A percentile compares a stretch with the other conserved stretches of the same genome.
Conservation (phyloP, 2,113 vertebrate species). For the Thermophis baileyi region DNA sequence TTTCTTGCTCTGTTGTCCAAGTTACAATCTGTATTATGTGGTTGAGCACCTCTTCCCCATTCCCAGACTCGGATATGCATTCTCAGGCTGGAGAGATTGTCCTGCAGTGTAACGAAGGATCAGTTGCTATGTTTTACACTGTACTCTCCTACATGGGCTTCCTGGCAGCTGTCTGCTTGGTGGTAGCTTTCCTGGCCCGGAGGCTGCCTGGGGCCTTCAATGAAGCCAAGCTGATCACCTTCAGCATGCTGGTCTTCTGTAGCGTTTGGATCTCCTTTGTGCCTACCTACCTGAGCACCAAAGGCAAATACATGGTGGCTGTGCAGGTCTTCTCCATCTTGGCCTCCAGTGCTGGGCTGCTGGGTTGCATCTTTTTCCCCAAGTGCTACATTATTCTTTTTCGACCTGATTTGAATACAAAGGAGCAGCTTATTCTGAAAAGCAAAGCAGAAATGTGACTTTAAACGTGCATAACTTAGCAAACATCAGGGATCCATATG, state of each 20-base stretch:
- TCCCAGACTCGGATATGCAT: background rate
- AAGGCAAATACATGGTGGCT: background rate
- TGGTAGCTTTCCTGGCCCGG: no score
- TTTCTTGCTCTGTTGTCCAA: background rate
- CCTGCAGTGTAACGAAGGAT: background rate
- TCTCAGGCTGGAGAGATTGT: background rate
- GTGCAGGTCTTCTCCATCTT: background rate
- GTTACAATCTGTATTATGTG: background rate
- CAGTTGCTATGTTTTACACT: background rate
- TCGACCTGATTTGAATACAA: no score
- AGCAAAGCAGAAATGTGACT: no score
- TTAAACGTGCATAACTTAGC: no score
- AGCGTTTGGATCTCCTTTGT: background rate
- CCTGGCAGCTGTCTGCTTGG: background rate
- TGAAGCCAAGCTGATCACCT: no score
- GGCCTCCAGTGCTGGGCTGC: background rate
- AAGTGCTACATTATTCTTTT: background rate
- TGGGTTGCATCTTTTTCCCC: background rate
- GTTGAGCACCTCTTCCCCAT: background rate
- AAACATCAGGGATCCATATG: no score
- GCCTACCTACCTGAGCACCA: background rate
- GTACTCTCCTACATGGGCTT: background rate
- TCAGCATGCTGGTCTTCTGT: no score
- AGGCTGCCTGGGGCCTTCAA: no score
- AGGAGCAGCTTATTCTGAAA: no score